Conservation (phyloP, 2,113 vertebrate species). For the Aspiorhynchus laticeps region DNA sequence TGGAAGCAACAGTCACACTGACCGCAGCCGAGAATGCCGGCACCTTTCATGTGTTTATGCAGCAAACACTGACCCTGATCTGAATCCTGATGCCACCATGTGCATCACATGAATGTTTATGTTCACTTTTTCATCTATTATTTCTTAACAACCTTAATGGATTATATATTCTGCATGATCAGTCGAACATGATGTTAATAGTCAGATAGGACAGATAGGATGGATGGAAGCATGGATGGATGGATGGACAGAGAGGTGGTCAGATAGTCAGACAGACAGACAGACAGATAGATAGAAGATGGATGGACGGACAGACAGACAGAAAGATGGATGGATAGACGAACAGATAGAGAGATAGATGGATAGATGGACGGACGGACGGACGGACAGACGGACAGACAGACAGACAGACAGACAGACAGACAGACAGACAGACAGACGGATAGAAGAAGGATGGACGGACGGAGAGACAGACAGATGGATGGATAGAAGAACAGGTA, state of each 20-base stretch:
- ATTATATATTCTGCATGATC: not conserved
- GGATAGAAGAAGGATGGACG: not conserved
- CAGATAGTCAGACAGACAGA: not conserved
- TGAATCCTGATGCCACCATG: not conserved
- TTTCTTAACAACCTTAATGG: not conserved
- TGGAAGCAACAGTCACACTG: slow-evolving; percentile 22
- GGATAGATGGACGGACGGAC: not conserved
- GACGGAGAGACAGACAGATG: too few relatives aligned
- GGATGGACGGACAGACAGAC: not conserved
- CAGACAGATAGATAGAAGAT: too few relatives aligned
- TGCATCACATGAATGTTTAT: not conserved
- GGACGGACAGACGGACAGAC: too few relatives aligned
- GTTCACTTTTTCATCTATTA: not conserved
- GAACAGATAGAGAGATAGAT: not conserved
- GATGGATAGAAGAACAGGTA: too few relatives aligned
- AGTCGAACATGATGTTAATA: not conserved
- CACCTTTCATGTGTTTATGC: slow-evolving; percentile 15
- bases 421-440: too few relatives aligned
- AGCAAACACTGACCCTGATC: not conserved
- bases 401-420: too few relatives aligned
- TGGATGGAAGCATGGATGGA: not conserved
- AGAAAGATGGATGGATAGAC: too few relatives aligned
- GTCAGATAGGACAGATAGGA: not conserved
- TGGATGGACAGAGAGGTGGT: not conserved
- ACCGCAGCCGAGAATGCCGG: not conserved